phyloP scores from a whole-genome alignment of 1,140 invertebrate genomes.

The Neelides sp. region DNA sequence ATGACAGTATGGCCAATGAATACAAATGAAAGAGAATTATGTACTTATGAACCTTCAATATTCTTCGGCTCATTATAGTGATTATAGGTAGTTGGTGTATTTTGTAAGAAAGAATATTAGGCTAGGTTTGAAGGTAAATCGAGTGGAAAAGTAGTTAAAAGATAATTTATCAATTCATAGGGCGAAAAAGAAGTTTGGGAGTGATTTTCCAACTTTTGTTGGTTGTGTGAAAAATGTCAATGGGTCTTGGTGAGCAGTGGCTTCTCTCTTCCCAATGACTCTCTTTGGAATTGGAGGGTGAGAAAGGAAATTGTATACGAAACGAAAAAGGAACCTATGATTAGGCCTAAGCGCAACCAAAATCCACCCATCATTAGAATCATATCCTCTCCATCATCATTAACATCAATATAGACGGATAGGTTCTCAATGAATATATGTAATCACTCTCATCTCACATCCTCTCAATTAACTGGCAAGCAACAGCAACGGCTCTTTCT shows the following conservation, averaged over 20 bases:
- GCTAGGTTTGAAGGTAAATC: too few relatives aligned
- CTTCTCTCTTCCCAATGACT: conserved; percentile 6
- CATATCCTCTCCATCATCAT: conserved; percentile 14
- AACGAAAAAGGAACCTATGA: conserved; percentile 20
- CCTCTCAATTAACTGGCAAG: too few relatives aligned
- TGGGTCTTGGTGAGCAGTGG: conserved; percentile 8
- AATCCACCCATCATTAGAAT: conserved; percentile 26
- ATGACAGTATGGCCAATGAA: too few relatives aligned
- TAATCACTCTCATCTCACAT: too few relatives aligned
- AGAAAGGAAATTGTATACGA: conserved; percentile 17
- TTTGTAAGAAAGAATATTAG: too few relatives aligned
- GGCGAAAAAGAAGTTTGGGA: neutral
- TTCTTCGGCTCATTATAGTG: too few relatives aligned
- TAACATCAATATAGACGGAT: conserved; percentile 10
- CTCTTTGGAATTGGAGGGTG: neutral
- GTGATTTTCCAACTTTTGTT: too few relatives aligned
- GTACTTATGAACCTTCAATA: too few relatives aligned
- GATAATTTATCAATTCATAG: neutral
- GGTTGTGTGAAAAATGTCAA: conserved; percentile 28
- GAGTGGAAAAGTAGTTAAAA: too few relatives aligned
- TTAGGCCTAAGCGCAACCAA: conserved; percentile 20
- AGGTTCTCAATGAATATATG: conserved; percentile 4
- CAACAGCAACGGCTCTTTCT: too few relatives aligned
- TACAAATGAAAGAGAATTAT: too few relatives aligned
- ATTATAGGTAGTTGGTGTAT: too few relatives aligned